phyloP scores from a whole-genome alignment of 2,888 invertebrate species.

The Teleiodes luculella region DNA sequence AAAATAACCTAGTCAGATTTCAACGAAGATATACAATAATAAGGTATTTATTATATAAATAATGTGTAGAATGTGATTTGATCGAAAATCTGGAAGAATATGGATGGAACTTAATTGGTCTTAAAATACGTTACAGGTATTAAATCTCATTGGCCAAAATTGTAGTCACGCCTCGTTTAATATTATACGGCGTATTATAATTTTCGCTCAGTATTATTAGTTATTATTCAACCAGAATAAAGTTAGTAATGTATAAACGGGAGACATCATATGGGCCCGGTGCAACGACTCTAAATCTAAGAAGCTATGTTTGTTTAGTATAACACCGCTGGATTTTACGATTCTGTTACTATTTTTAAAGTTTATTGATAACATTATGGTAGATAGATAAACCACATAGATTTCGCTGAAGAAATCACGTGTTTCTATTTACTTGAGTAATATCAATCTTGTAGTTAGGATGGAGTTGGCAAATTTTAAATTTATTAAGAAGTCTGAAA shows the following conservation, averaged over 20 bases:
- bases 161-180: conserved; percentile 58
- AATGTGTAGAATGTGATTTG: conserved; percentile 5
- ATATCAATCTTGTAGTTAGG: conserved; percentile 70
- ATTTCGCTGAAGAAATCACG: conserved; percentile 62
- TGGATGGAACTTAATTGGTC: background rate
- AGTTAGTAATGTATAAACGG: conserved; percentile 29
- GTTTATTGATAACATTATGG: conserved; percentile 30
- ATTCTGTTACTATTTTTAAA: conserved; percentile 19
- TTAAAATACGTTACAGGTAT: conserved; percentile 31
- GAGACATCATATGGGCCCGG: conserved; percentile 55
- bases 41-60: background rate
- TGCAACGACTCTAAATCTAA: conserved; percentile 31
- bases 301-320: background rate
- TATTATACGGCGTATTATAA: conserved; percentile 62
- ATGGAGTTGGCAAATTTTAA: conserved; percentile 63
- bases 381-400: conserved; percentile 54
- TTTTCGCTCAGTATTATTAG: conserved; percentile 73
- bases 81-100: background rate
- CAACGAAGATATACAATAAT: background rate
- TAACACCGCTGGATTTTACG: background rate
- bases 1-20: conserved; percentile 1
- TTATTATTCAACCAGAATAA: conserved; percentile 36
- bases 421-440: conserved; percentile 64
- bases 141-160: conserved; percentile 70
- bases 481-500: conserved; percentile 66